Base-by-base conservation (phyloP, 2,888 invertebrate genomes). In the Listrodromus nycthemerus region DNA sequence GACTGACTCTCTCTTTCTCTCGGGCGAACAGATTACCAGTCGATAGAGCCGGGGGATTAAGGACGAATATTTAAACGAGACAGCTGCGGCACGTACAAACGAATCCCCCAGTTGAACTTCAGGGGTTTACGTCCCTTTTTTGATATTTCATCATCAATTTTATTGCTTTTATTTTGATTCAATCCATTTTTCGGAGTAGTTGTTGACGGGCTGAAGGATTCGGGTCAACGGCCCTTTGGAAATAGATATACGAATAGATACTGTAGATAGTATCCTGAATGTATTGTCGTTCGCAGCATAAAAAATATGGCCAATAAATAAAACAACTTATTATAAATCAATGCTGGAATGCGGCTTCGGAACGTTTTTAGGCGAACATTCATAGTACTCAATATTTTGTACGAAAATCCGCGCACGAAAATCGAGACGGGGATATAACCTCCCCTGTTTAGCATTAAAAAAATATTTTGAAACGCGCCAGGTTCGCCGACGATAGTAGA, bases 31-130 rank as follows among this genome's bases (percentile, higher is more conserved):
- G 73, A 73, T 73, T 73, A 73, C 45, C 48, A 61, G 45, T 73
- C 73, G 45, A 73, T 61, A n/a, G 61, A 73, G 61, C 61, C 41
- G n/a, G 45, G 41, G 73, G 73, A 73, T 73, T 61, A 73, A 61
- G 61, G 61, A 61, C 61, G 73, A 61, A 73, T 73, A 73, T 73
- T 73, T 61, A 73, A 73, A 30, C 52, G 73, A 45, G 73, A 73
- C 73, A 61, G 73, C 27, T 63, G 61, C 58, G 24, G 45, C 45
- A 45, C 8, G 8, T 30, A 13, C 19, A 33, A 45, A 10, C 61
- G 45, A 19, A 30, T 6, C 41, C 19, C 30, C n/a, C 30, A 58
- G 1, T 52, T 19, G 1, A 41, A 58, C 10, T 30, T 52, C 52
- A 8, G 1, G 52, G 21, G 33, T 37, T 50, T 30, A 30, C 5